Conservation (phyloP, 2,113 vertebrate genomes). For the Morone chrysops region DNA sequence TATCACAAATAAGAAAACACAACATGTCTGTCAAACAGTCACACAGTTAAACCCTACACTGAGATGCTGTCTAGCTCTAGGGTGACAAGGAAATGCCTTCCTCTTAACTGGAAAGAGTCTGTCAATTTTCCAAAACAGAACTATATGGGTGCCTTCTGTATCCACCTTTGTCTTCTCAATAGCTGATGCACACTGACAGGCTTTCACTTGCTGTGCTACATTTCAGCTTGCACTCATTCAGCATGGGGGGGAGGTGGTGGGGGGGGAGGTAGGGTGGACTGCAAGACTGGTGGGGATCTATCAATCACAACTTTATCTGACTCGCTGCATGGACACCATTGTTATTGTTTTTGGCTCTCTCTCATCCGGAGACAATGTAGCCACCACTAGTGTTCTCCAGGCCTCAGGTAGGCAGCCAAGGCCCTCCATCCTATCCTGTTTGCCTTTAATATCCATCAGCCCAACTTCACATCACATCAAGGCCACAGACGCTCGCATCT, state of each 20-base stretch:
- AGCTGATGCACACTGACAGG: conserved; percentile 53
- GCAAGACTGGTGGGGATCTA: conserved; percentile 35
- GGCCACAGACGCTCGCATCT: conserved; percentile 74
- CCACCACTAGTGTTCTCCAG: conserved; percentile 57
- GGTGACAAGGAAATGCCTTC: conserved; percentile 48
- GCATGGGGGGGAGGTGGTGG: conserved; percentile 27
- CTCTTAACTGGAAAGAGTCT: conserved; percentile 43
- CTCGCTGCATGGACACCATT: conserved; percentile 54
- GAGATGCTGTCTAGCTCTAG: conserved; percentile 17
- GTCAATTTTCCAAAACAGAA: conserved; percentile 38
- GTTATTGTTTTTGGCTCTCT: conserved; percentile 66
- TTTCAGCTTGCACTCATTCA: conserved; percentile 46
- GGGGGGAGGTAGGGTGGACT: conserved; percentile 5
- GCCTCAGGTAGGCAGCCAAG: conserved; percentile 65
- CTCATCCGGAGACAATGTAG: conserved; percentile 63
- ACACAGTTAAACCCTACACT: conserved; percentile 14
- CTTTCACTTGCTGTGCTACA: conserved; percentile 57
- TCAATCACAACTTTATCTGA: conserved; percentile 73
- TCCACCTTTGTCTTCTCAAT: conserved; percentile 46
- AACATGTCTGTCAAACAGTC: conserved; percentile 20
- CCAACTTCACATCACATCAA: conserved; percentile 75
- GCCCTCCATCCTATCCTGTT: conserved; percentile 70
- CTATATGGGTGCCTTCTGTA: conserved; percentile 24
- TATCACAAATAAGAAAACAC: neutral
- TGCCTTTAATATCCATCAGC: conserved; percentile 77